Conservation (phyloP, 2,888 invertebrate species). For the Caenorhabditis sp. region DNA sequence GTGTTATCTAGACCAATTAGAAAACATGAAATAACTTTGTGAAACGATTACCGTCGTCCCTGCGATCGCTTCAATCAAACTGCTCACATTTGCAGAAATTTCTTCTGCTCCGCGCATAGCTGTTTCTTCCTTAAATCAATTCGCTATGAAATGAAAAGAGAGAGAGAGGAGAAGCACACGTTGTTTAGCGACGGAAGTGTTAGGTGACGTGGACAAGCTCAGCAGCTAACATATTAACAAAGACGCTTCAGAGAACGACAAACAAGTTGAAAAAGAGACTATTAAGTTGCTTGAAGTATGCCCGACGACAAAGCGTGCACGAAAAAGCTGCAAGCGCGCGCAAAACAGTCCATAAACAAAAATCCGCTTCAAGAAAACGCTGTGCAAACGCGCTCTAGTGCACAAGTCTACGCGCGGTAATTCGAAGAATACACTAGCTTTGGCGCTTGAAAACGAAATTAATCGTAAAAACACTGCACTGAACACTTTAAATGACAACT, state of each 20-base stretch:
- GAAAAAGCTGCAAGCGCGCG: not conserved
- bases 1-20: too few relatives aligned
- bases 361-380: not conserved
- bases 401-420: too few relatives aligned
- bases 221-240: not conserved
- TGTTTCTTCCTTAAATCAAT: conserved; percentile 11
- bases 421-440: too few relatives aligned
- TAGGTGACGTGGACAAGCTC: conserved; percentile 9
- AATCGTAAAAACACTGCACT: too few relatives aligned
- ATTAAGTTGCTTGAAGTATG: not conserved
- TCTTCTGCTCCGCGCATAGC: conserved; percentile 12
- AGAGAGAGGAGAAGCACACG: conserved; percentile 12
- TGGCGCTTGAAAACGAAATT: too few relatives aligned
- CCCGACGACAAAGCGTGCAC: too few relatives aligned
- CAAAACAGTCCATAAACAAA: not conserved
- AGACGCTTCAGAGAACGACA: not conserved
- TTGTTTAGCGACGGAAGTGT: conserved; percentile 4
- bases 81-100: conserved; percentile 28
- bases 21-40: too few relatives aligned
- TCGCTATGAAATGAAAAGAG: not conserved
- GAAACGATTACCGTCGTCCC: too few relatives aligned
- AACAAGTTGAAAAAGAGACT: not conserved
- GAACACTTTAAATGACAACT: too few relatives aligned
- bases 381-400: conserved; percentile 9
- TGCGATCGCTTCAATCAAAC: too few relatives aligned